Evolutionary conservation across 2,113 vertebrate genomes (phyloP).

Genomic region (Sander vitreus): DNA sequence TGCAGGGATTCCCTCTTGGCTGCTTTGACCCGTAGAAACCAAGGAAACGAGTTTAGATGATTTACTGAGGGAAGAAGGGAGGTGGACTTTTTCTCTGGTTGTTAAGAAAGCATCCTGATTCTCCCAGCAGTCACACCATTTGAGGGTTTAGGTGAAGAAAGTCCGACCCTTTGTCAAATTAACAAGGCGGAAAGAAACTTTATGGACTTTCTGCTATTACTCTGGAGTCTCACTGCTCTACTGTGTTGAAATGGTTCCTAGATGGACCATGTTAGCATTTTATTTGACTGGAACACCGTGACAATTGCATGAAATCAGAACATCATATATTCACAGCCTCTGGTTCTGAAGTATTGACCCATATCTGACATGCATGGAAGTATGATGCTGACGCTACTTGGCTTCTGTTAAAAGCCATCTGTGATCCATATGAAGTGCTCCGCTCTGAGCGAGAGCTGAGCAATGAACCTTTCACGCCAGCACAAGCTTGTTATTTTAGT

Average conservation of each 20-base stretch:
- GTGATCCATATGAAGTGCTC: conserved; percentile 38
- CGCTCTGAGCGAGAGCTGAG: conserved; percentile 11
- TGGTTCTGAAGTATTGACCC: conserved; percentile 25
- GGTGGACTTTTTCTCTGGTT: not conserved
- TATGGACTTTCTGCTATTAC: not conserved
- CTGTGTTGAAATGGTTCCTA: not conserved
- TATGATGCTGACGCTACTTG: conserved; percentile 27
- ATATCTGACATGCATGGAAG: conserved; percentile 37
- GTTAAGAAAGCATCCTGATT: not conserved
- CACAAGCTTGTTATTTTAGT: not conserved
- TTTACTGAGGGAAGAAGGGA: conserved; percentile 39
- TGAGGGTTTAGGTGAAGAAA: conserved; percentile 3
- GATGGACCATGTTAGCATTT: not conserved
- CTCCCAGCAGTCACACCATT: not conserved
- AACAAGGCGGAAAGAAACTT: not conserved
- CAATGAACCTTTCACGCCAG: not conserved
- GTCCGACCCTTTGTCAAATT: not conserved
- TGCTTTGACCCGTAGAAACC: conserved; percentile 64
- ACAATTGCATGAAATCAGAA: conserved; percentile 24
- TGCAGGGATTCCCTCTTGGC: conserved; percentile 76
- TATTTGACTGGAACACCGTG: not conserved
- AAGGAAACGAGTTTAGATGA: conserved; percentile 68
- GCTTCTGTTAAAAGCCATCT: conserved; percentile 46
- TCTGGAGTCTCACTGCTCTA: not conserved
- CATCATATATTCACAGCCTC: conserved; percentile 21